Base-by-base conservation (phyloP, 1,140 invertebrate genomes). In the Leptestheria dahalacensis region DNA sequence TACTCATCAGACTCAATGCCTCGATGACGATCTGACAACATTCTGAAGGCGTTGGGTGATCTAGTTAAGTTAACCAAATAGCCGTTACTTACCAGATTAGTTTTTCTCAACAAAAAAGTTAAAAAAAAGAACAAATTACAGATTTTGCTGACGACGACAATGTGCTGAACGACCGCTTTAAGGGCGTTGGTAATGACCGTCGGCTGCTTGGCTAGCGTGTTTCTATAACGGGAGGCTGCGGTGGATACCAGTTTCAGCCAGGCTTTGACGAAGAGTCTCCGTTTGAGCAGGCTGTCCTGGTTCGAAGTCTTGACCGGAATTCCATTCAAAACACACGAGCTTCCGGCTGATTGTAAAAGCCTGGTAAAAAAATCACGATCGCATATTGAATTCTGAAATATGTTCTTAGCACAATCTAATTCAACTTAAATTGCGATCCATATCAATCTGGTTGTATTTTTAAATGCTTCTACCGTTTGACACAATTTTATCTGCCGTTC, bases 291-390 rank as follows among this genome's bases (percentile, higher is more conserved):
- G 12, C 21, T 29, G 25, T 29, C 24, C 26, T 29, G 26, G 4
- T 55, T 10, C 12, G 26, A 20, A 29, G 18, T 20, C 26, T 25
- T 55, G 53, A 41, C 6, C 33, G 15, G 33, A 41, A n/a, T n/a
- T 41, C 33, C 33, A 41, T 15, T 41, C 6, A 9, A 15, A 12
- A 55, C 18, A 18, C 21, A 33, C 25, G 26, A 29, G n/a, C 53
- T 20, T 29, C 53, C 33, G n/a, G 26, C 53, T 18, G 53, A 24
- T 55, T 55, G 53, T 20, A 55, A 29, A 15, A 55, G 33, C 26
- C 51, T 53, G n/a, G 26, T 23, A 55, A 20, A 6, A 49, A 20
- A 49, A 15, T n/a, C n/a, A n/a, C n/a, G n/a, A n/a, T n/a, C n/a
- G n/a, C n/a, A n/a, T n/a, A n/a, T n/a, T n/a, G n/a, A n/a, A n/a